Percentiles rank a stretch among this genome's conserved stretches.
Conservation (phyloP, 2,888 invertebrate species). For the Leptinotarsa haldemani region DNA sequence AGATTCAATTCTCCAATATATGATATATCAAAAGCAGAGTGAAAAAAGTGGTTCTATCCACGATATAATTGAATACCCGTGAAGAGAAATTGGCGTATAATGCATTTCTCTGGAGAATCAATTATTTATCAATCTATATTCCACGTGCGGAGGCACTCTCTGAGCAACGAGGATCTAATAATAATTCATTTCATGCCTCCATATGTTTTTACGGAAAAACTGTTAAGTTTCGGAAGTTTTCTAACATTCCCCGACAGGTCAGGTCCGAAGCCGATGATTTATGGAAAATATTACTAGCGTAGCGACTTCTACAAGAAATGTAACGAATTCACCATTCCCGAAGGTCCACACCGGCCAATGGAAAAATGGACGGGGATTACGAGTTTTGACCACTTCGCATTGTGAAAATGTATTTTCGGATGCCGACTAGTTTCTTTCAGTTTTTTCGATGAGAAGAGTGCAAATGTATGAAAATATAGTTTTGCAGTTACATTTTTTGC, state of each 20-base stretch:
- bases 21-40: background rate
- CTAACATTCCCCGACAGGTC: slow-evolving; percentile 60
- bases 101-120: slow-evolving; percentile 41
- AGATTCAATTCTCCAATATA: too few species aligned
- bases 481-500: too few species aligned
- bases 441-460: slow-evolving; percentile 14
- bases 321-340: slow-evolving; percentile 63
- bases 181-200: slow-evolving; percentile 62
- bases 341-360: slow-evolving; percentile 53
- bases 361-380: slow-evolving; percentile 59
- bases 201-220: slow-evolving; percentile 51
- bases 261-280: slow-evolving; percentile 65
- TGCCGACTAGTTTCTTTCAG: background rate
- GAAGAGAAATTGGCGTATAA: slow-evolving; percentile 19
- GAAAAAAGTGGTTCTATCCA: background rate
- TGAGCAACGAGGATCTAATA: slow-evolving; percentile 52
- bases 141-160: slow-evolving; percentile 44
- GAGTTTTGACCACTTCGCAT: slow-evolving; percentile 60
- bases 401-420: slow-evolving; percentile 58
- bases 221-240: slow-evolving; percentile 59
- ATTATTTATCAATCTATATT: slow-evolving; percentile 54
- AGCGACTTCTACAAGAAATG: slow-evolving; percentile 56
- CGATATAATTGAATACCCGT: background rate
- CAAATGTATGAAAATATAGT: background rate
- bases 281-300: slow-evolving; percentile 66